phyloP scores from a whole-genome alignment of 2,797 vertebrate species.

The Rhynchotus rufescens region DNA sequence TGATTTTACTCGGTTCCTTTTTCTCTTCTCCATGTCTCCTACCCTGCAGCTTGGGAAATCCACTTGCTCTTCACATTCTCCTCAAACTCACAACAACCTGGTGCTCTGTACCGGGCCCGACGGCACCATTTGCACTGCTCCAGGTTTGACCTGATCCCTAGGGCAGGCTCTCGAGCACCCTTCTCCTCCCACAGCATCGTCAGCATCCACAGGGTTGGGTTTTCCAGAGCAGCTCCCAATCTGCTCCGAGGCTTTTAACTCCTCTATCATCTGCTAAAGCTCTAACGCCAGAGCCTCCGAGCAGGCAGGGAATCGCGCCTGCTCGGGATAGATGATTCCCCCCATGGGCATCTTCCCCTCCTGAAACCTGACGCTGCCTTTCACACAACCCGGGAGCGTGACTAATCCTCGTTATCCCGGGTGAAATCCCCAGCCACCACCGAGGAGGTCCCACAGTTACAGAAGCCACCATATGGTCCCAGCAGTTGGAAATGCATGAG shows the following conservation, averaged over 20 bases:
- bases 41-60: background rate
- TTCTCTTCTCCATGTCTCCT: background rate
- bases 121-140: background rate
- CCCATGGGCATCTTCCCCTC: background rate
- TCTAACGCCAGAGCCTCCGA: slow-evolving; percentile 16
- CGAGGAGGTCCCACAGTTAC: background rate
- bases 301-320: background rate
- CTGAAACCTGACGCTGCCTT: background rate
- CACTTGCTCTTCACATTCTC: background rate
- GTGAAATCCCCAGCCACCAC: background rate
- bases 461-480: background rate
- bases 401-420: background rate
- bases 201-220: background rate
- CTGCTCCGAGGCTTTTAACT: slow-evolving; percentile 38
- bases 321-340: background rate
- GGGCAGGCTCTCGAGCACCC: background rate
- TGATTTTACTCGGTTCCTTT: background rate
- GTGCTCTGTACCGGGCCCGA: background rate
- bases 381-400: background rate
- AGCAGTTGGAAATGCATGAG: no score
- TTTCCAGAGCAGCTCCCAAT: background rate
- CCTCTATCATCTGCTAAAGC: slow-evolving; percentile 33
- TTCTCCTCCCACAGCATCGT: background rate
- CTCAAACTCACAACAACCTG: background rate
- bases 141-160: background rate